These are phyloP conservation scores for Girardinus metallicus DNA, from an alignment of 2,797 vertebrate genomes.

Conservation along the genomic window DNA sequence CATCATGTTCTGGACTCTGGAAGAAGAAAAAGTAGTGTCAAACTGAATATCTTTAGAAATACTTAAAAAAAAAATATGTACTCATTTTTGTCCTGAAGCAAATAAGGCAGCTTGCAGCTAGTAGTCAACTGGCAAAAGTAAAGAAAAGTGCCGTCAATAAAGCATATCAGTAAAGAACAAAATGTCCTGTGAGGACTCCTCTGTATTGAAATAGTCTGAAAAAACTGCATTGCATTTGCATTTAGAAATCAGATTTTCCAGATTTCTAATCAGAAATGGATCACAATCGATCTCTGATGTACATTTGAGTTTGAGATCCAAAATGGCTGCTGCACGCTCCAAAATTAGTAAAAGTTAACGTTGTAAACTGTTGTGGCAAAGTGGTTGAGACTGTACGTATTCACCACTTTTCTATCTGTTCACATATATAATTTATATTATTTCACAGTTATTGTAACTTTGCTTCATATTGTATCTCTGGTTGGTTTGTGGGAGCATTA, in stretches of 20 bases:
- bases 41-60: not conserved
- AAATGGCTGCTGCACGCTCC: not conserved
- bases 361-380: not conserved
- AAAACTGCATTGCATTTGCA: not conserved
- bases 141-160: not conserved
- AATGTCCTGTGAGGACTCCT: not conserved
- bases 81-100: not conserved
- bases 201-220: not conserved
- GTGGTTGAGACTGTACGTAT: not conserved
- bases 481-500: not conserved
- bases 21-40: not conserved
- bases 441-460: not conserved
- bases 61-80: not conserved
- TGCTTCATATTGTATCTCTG: not conserved
- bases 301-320: not conserved
- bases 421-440: not conserved
- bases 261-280: not conserved
- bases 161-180: not conserved
- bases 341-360: not conserved
- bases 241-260: not conserved
- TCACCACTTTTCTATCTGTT: not conserved
- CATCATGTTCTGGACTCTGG: conserved; percentile 12
- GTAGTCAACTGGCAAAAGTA: not conserved
- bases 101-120: not conserved
- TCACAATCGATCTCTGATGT: not conserved